These are phyloP conservation scores for Meloidogyne chitwoodi DNA, from an alignment of 1,140 invertebrate genomes.

Conservation along the genomic window DNA sequence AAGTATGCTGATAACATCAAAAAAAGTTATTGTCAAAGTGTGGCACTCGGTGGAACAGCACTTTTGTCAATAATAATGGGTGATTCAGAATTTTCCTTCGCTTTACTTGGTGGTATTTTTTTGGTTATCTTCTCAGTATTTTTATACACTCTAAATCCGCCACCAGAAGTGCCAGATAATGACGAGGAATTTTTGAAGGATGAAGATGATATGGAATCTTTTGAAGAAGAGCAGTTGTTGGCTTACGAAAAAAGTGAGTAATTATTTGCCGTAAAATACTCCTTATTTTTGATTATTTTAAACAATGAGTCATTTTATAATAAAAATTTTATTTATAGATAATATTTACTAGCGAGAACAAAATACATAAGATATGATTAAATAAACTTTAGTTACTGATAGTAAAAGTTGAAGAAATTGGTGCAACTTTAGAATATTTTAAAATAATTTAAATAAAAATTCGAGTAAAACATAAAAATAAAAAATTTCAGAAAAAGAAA, in stretches of 20 bases:
- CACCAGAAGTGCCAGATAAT: conserved; percentile 7
- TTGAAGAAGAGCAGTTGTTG: background rate
- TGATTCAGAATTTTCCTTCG: conserved; percentile 22
- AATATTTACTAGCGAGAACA: background rate
- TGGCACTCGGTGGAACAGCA: conserved; percentile 37
- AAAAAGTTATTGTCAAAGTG: conserved; percentile 39
- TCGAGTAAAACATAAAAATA: background rate
- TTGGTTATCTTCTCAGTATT: conserved; percentile 36
- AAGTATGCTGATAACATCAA: conserved; percentile 82
- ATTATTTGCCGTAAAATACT: background rate
- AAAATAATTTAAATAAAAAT: background rate
- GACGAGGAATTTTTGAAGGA: background rate
- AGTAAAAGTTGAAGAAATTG: background rate
- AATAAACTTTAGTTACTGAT: too few relatives aligned
- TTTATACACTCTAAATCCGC: conserved; percentile 36
- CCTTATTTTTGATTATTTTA: too few relatives aligned
- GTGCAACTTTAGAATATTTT: background rate
- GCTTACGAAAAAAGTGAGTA: conserved; percentile 32
- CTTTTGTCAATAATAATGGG: conserved; percentile 35
- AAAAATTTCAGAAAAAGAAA: background rate
- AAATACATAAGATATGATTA: background rate
- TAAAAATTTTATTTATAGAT: too few relatives aligned
- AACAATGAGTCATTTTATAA: too few relatives aligned
- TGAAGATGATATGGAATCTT: conserved; percentile 3
- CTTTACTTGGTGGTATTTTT: conserved; percentile 21